phyloP scores from a whole-genome alignment of 2,113 vertebrate species.

The Campylomormyrus tamandua region DNA sequence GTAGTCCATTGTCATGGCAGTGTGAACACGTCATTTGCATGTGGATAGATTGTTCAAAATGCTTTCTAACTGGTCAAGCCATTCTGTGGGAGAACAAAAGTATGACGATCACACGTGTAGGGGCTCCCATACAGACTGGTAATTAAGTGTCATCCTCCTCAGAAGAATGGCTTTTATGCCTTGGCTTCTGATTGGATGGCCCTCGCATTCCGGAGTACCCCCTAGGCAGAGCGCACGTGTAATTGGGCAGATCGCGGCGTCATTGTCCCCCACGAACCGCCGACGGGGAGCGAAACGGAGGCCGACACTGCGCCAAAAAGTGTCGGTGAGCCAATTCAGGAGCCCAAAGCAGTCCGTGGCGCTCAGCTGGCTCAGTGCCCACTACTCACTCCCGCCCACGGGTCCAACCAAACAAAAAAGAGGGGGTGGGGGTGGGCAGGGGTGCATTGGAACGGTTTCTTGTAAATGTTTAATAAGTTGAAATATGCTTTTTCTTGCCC shows the following conservation, averaged over 20 bases:
- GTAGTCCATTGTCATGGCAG: not conserved
- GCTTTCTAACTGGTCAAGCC: not conserved
- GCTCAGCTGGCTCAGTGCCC: not conserved
- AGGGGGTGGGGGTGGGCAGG: not conserved
- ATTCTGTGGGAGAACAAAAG: not conserved
- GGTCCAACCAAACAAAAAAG: not conserved
- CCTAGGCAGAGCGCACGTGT: not conserved
- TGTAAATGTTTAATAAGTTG: slow-evolving; percentile 60
- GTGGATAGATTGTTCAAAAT: not conserved
- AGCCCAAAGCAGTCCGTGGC: not conserved
- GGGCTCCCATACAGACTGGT: not conserved
- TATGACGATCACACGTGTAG: slow-evolving; percentile 6
- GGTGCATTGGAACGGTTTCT: slow-evolving; percentile 4
- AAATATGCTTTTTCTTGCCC: slow-evolving; percentile 72
- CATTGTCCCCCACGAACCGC: not conserved
- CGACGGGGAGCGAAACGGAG: not conserved
- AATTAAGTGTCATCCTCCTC: slow-evolving; percentile 6
- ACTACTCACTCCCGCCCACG: not conserved
- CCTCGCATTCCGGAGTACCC: not conserved
- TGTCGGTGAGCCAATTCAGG: not conserved
- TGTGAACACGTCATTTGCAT: slow-evolving; percentile 1
- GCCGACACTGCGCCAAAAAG: not conserved
- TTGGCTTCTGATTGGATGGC: not conserved
- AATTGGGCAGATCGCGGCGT: not conserved
- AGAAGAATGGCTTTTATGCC: not conserved